phyloP scores from a whole-genome alignment of 1,140 invertebrate species.

The Heliconius himera region DNA sequence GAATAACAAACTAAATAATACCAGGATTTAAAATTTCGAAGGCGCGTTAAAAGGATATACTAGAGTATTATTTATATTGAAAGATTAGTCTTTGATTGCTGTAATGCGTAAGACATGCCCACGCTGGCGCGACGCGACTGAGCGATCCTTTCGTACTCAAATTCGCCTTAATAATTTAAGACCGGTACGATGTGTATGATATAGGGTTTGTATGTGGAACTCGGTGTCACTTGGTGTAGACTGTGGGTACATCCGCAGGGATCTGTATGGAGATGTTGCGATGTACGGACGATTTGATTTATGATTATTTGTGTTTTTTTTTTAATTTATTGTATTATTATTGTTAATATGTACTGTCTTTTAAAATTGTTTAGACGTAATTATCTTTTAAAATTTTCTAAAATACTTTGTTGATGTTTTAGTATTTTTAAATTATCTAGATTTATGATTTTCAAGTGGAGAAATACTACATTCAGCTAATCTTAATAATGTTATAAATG shows the following conservation, averaged over 20 bases:
- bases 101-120: conserved; percentile 63
- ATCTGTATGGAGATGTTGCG: conserved; percentile 50
- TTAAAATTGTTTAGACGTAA: too few species aligned
- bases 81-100: conserved; percentile 73
- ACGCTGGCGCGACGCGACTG: conserved; percentile 70
- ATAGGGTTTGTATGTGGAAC: conserved; percentile 58
- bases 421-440: too few species aligned
- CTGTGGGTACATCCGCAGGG: conserved; percentile 44
- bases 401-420: too few species aligned
- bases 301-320: too few species aligned
- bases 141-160: conserved; percentile 68
- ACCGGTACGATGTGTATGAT: conserved; percentile 56
- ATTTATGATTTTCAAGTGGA: too few species aligned
- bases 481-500: too few species aligned
- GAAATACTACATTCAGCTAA: too few species aligned
- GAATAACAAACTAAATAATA: not conserved
- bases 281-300: not conserved
- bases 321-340: not conserved
- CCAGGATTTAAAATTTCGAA: not conserved
- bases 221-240: conserved; percentile 54
- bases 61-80: conserved; percentile 68
- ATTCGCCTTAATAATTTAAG: conserved; percentile 79
- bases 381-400: too few species aligned
- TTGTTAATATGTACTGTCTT: not conserved
- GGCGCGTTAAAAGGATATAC: conserved; percentile 48